These are phyloP conservation scores for Enteromius afrohamiltoni DNA, from an alignment of 2,797 vertebrate species.

Conservation along the genomic window DNA sequence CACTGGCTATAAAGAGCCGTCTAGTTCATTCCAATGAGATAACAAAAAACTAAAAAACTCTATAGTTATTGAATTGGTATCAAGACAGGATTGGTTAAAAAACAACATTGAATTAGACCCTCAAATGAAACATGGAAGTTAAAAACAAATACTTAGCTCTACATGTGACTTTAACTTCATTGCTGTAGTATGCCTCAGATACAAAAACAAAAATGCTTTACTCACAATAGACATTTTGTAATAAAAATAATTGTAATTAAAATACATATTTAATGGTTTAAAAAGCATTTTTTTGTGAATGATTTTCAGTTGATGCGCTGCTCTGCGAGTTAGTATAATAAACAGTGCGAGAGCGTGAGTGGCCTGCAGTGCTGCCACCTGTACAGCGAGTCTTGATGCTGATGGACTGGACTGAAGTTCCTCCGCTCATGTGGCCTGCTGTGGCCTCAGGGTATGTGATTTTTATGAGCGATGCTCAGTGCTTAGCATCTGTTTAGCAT, in stretches of 20 bases:
- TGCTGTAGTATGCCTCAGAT: not conserved
- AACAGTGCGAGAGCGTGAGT: slow-evolving; percentile 36
- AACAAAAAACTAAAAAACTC: not conserved
- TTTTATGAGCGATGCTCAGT: slow-evolving; percentile 47
- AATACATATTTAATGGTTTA: slow-evolving; percentile 1
- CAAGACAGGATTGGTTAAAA: not conserved
- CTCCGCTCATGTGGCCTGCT: slow-evolving; percentile 32
- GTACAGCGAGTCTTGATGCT: slow-evolving; percentile 34
- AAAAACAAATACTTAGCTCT: not conserved
- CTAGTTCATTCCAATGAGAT: not conserved
- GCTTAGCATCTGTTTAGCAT: slow-evolving; percentile 52
- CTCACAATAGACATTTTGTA: not conserved
- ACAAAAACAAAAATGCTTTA: not conserved
- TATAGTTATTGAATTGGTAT: not conserved
- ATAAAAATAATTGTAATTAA: not conserved
- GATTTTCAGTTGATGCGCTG: slow-evolving; percentile 49
- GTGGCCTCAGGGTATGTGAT: slow-evolving; percentile 49
- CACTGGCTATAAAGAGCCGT: not conserved
- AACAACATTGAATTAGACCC: not conserved
- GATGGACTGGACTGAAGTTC: slow-evolving; percentile 37
- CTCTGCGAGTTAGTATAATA: slow-evolving; percentile 49
- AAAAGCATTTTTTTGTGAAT: slow-evolving; percentile 22
- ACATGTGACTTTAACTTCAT: not conserved
- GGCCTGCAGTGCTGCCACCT: slow-evolving; percentile 50
- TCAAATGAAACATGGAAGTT: not conserved